Evolutionary conservation across 2,113 vertebrate species (phyloP).

Genomic region (Carassius carassius): DNA sequence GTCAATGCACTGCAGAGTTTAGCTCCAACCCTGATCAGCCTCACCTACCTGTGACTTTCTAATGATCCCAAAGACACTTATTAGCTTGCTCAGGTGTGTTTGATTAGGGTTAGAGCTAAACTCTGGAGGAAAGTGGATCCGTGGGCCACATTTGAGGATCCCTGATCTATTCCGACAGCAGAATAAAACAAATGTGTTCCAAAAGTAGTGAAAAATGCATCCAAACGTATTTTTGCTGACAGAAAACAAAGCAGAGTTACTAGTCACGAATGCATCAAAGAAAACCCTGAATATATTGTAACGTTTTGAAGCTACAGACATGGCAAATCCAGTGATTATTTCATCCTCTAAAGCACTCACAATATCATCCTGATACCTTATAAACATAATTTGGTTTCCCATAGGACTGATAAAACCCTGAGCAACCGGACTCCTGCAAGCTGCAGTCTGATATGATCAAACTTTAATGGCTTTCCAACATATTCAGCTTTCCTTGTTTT

Average conservation of each 20-base stretch:
- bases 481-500: conserved; percentile 3
- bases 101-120: too few relatives aligned
- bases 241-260: background rate
- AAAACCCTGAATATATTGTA: background rate
- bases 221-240: too few relatives aligned
- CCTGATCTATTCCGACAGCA: too few relatives aligned
- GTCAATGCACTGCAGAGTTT: too few relatives aligned
- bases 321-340: conserved; percentile 12
- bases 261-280: background rate
- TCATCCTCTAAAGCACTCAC: background rate
- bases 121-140: too few relatives aligned
- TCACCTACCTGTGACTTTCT: too few relatives aligned
- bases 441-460: background rate
- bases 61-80: too few relatives aligned
- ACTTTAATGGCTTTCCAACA: background rate
- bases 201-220: too few relatives aligned
- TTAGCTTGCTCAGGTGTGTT: too few relatives aligned
- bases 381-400: background rate
- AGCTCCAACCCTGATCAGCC: too few relatives aligned
- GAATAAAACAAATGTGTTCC: too few relatives aligned
- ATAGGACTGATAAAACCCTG: background rate
- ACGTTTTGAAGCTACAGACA: background rate
- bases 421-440: background rate
- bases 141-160: too few relatives aligned
- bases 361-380: conserved; percentile 20